phyloP scores from a whole-genome alignment of 35 echinoderm and acorn worm genomes.

The Heliocidaris erythrogramma region DNA sequence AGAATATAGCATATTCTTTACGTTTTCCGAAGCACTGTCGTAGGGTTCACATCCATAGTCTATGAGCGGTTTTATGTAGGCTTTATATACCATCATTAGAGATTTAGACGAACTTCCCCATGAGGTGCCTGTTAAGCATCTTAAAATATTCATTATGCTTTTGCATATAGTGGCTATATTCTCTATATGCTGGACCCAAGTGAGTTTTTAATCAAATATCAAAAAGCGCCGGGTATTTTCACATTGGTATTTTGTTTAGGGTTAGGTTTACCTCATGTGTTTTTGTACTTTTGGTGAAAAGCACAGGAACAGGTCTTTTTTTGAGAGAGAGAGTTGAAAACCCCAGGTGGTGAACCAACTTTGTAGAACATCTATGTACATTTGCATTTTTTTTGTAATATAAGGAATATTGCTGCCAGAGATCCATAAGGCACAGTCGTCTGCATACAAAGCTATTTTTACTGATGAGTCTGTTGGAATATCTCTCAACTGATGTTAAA shows the following conservation, averaged over 20 bases:
- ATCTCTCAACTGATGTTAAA: too few relatives aligned
- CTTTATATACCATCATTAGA: background rate
- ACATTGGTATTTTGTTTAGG: background rate
- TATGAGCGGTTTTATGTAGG: background rate
- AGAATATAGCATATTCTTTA: background rate
- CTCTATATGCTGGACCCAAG: background rate
- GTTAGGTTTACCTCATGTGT: background rate
- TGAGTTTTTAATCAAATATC: background rate
- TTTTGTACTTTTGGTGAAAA: conserved; percentile 3
- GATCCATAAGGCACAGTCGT: too few relatives aligned
- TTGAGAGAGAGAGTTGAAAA: background rate
- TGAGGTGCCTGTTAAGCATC: background rate
- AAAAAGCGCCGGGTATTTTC: background rate
- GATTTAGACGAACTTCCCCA: background rate
- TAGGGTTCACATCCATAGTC: background rate
- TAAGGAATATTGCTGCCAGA: too few relatives aligned
- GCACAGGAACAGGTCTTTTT: background rate
- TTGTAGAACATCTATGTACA: background rate
- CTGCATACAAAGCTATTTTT: too few relatives aligned
- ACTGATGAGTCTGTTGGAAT: too few relatives aligned
- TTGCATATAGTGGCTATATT: background rate
- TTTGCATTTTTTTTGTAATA: background rate
- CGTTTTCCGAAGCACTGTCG: background rate
- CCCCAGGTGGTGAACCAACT: background rate
- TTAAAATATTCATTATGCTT: background rate